A percentile compares a stretch with the other conserved stretches of the same genome.
These are phyloP conservation scores for Pseudomyrmex sp. DNA, from an alignment of 1,140 invertebrate genomes.

Conservation along the genomic window DNA sequence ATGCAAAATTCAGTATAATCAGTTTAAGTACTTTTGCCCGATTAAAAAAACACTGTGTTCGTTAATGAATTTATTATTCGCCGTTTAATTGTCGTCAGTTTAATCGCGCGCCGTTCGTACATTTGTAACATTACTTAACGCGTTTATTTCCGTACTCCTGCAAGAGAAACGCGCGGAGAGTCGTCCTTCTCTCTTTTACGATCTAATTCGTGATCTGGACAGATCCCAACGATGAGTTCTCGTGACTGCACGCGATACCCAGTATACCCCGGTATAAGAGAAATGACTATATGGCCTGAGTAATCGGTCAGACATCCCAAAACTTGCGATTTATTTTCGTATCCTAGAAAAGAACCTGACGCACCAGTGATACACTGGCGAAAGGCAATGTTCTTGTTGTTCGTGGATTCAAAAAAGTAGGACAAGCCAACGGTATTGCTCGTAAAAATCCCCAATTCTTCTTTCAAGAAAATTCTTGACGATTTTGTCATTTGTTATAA, in stretches of 20 bases:
- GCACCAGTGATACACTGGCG: slow-evolving; percentile 59
- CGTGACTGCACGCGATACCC: slow-evolving; percentile 67
- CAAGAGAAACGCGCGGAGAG: slow-evolving; percentile 53
- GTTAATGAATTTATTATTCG: slow-evolving; percentile 27
- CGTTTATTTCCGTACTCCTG: slow-evolving; percentile 73
- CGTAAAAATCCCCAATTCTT: neutral
- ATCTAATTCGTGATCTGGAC: slow-evolving; percentile 77
- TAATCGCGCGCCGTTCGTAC: slow-evolving; percentile 33
- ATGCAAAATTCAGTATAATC: neutral
- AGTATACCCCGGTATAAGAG: slow-evolving; percentile 74
- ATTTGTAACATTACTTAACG: slow-evolving; percentile 69
- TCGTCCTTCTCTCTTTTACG: slow-evolving; percentile 67
- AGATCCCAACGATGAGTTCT: slow-evolving; percentile 73
- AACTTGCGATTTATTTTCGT: slow-evolving; percentile 76
- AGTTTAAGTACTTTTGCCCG: neutral
- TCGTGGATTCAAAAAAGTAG: slow-evolving; percentile 34
- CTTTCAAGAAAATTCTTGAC: neutral
- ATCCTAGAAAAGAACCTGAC: slow-evolving; percentile 69
- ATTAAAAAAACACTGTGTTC: neutral
- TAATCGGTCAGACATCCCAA: slow-evolving; percentile 76
- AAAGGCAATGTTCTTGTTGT: slow-evolving; percentile 13
- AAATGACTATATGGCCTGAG: slow-evolving; percentile 78
- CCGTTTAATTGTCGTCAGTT: neutral
- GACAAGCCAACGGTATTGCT: neutral
- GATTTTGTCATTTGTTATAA: neutral